Evolutionary conservation across 2,113 vertebrate species (phyloP).

Genomic region (Xenus cinereus): DNA sequence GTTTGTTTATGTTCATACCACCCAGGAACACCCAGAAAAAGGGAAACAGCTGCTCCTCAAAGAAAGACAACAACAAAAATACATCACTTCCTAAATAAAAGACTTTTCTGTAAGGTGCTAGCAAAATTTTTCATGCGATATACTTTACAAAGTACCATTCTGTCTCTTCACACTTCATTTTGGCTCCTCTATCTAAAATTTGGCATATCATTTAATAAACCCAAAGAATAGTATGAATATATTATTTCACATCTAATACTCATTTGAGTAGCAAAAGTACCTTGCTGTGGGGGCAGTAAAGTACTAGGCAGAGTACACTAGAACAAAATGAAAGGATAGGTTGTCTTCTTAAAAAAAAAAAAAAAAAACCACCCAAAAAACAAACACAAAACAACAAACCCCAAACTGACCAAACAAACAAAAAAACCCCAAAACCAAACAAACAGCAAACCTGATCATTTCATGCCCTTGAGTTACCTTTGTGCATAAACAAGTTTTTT

Average conservation of each 20-base stretch:
- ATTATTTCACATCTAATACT: background rate
- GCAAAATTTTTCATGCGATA: background rate
- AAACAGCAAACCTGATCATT: background rate
- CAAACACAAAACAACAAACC: background rate
- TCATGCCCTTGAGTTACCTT: constrained; percentile 31
- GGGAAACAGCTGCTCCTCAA: constrained; percentile 12
- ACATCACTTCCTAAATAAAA: background rate
- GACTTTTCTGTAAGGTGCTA: background rate
- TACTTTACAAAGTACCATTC: background rate
- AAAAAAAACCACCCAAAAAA: background rate
- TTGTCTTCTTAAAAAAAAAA: background rate
- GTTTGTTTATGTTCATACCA: constrained; percentile 24
- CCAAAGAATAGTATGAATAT: background rate
- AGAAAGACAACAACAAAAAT: background rate
- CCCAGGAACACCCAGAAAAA: background rate
- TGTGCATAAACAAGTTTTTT: background rate
- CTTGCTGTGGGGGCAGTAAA: background rate
- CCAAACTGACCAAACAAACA: background rate
- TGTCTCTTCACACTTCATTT: background rate
- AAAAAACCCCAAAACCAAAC: background rate
- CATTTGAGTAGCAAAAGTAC: background rate
- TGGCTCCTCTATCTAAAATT: background rate
- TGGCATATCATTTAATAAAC: background rate
- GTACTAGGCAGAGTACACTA: background rate
- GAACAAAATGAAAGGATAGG: constrained; percentile 27